Evolutionary conservation across 2,888 invertebrate species (phyloP).

Genomic region (Parapristionchus giblindavisi): DNA sequence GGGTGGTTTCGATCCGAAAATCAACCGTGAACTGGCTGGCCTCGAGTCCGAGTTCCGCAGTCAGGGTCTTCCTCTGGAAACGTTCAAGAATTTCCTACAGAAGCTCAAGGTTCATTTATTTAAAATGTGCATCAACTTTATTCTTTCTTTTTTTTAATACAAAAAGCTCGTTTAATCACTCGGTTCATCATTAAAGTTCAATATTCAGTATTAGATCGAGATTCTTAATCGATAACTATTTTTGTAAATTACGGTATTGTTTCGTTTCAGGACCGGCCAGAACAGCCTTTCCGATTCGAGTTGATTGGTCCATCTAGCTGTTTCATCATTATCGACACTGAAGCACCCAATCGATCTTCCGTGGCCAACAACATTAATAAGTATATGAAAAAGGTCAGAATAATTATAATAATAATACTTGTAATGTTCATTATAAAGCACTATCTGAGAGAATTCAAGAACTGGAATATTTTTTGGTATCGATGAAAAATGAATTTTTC

Average conservation of each 20-base stretch:
- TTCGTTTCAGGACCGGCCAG: constrained; percentile 60
- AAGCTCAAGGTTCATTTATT: constrained; percentile 51
- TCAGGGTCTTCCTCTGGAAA: constrained; percentile 60
- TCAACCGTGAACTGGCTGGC: constrained; percentile 59
- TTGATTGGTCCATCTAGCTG: constrained; percentile 63
- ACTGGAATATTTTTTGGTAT: too few relatives aligned
- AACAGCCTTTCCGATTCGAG: constrained; percentile 57
- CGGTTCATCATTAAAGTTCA: background rate
- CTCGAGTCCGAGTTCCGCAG: constrained; percentile 60
- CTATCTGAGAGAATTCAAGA: too few relatives aligned
- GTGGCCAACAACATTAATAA: constrained; percentile 52
- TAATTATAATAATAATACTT: too few relatives aligned
- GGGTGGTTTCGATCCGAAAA: constrained; percentile 63
- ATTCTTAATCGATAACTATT: background rate
- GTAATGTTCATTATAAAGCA: too few relatives aligned
- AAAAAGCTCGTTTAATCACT: too few relatives aligned
- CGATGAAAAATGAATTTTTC: too few relatives aligned
- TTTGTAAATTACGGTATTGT: background rate
- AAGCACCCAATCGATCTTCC: constrained; percentile 56
- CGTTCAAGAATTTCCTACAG: constrained; percentile 59
- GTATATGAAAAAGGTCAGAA: constrained; percentile 60
- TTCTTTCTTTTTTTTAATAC: background rate
- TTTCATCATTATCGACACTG: constrained; percentile 60
- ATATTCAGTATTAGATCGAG: background rate
- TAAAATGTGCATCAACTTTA: background rate